A percentile compares a stretch with the other conserved stretches of the same genome.
phyloP scores from a whole-genome alignment of 2,888 invertebrate species.

The Aphrophora alni region DNA sequence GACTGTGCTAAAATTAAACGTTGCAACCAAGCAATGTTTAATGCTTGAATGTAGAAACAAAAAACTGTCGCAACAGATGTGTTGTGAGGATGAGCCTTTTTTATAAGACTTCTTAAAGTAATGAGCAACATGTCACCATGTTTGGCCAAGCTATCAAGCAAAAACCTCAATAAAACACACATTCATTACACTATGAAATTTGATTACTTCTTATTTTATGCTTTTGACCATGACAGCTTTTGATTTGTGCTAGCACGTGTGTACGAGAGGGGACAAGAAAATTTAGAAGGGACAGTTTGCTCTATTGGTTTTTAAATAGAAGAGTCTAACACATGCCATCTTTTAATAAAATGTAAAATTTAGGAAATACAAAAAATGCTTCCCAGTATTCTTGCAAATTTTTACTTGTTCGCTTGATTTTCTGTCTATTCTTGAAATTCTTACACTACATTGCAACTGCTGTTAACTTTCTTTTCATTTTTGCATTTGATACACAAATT shows the following conservation, averaged over 20 bases:
- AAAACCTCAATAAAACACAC: neutral
- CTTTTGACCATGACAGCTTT: neutral
- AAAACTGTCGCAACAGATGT: constrained; percentile 4
- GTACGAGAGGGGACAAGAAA: neutral
- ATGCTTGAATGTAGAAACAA: neutral
- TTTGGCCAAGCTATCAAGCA: neutral
- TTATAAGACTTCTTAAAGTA: neutral
- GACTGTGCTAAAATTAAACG: neutral
- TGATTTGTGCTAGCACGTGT: neutral
- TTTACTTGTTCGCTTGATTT: too few relatives aligned
- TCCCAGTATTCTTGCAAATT: too few relatives aligned
- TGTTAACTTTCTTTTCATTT: too few relatives aligned
- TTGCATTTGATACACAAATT: too few relatives aligned
- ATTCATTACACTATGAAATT: constrained; percentile 2
- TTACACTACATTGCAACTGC: too few relatives aligned
- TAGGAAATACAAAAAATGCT: too few relatives aligned
- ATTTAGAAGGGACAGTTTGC: too few relatives aligned
- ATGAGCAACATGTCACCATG: constrained; percentile 2
- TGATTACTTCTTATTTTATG: constrained; percentile 6
- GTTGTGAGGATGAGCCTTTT: neutral
- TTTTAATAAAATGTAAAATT: too few relatives aligned
- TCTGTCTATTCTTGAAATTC: too few relatives aligned
- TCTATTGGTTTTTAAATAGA: too few relatives aligned
- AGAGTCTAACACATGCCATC: too few relatives aligned
- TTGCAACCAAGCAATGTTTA: neutral